Evolutionary conservation across 2,888 invertebrate species (phyloP).

Genomic region (Subacronicta megacephala): DNA sequence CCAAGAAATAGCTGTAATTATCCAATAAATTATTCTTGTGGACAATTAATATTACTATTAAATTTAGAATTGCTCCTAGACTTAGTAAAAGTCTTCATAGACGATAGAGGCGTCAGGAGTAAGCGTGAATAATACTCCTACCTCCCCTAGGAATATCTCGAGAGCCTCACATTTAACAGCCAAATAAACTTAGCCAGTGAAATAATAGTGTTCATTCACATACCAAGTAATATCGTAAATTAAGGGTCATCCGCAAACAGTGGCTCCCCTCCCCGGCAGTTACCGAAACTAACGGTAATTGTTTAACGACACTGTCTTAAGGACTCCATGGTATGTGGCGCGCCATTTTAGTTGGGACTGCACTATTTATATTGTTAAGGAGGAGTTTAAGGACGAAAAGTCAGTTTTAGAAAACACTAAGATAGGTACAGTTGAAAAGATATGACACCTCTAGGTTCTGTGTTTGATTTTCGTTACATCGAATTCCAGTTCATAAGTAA

Average conservation of each 20-base stretch:
- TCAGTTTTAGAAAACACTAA: constrained; percentile 14
- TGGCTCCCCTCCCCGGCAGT: constrained; percentile 53
- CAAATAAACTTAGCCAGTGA: constrained; percentile 52
- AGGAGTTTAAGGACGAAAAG: constrained; percentile 7
- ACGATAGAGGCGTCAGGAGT: constrained; percentile 31
- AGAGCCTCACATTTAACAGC: constrained; percentile 49
- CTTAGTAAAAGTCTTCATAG: constrained; percentile 6
- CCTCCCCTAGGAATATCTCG: constrained; percentile 40
- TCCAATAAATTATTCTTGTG: no score
- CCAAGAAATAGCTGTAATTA: no score
- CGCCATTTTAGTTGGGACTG: constrained; percentile 28
- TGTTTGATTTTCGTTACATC: not conserved
- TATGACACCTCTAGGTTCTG: not conserved
- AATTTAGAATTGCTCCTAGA: no score
- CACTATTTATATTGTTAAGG: constrained; percentile 39
- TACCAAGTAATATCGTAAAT: constrained; percentile 58
- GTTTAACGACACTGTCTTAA: constrained; percentile 60
- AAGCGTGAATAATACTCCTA: constrained; percentile 44
- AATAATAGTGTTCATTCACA: constrained; percentile 57
- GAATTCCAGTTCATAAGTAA: no score
- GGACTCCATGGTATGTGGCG: constrained; percentile 50
- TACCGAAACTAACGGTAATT: constrained; percentile 63
- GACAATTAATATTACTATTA: no score
- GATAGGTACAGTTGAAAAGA: not conserved
- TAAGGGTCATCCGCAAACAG: constrained; percentile 55